These are phyloP conservation scores for Myotis brandtii DNA, from an alignment of 2,113 vertebrate genomes.

Conservation along the genomic window DNA sequence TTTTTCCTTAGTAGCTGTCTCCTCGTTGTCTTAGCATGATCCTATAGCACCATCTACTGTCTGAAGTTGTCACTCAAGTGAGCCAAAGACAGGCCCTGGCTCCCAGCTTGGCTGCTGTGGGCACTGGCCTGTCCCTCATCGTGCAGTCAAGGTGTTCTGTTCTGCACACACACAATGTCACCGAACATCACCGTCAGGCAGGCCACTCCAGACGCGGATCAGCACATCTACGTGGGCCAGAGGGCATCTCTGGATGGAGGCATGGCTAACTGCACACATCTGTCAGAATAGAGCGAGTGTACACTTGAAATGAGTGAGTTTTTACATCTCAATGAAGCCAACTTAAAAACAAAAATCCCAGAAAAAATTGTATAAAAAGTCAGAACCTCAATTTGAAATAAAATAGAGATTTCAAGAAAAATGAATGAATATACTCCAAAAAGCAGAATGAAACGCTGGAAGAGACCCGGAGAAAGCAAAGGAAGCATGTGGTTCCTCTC, in stretches of 20 bases:
- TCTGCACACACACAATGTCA: background rate
- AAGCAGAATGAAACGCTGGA: background rate
- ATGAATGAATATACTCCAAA: background rate
- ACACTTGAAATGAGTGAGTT: background rate
- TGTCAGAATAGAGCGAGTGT: background rate
- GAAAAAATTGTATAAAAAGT: background rate
- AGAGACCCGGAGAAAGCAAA: too few species aligned
- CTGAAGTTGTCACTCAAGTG: rapidly evolving
- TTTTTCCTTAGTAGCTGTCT: rapidly evolving
- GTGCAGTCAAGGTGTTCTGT: background rate
- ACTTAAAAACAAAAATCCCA: background rate
- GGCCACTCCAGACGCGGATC: too few species aligned
- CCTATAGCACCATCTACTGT: conserved; percentile 48
- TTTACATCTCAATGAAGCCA: background rate
- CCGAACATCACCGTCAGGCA: rapidly evolving
- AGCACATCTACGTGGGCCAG: background rate
- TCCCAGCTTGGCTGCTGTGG: background rate
- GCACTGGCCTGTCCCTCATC: background rate
- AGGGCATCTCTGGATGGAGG: background rate
- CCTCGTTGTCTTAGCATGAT: rapidly evolving
- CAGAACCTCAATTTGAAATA: background rate
- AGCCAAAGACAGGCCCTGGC: background rate
- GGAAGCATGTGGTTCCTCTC: rapidly evolving
- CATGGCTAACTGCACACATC: rapidly evolving
- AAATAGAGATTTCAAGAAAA: background rate